Base-by-base conservation (phyloP, 2,113 vertebrate genomes). In the Atrichornis clamosus region DNA sequence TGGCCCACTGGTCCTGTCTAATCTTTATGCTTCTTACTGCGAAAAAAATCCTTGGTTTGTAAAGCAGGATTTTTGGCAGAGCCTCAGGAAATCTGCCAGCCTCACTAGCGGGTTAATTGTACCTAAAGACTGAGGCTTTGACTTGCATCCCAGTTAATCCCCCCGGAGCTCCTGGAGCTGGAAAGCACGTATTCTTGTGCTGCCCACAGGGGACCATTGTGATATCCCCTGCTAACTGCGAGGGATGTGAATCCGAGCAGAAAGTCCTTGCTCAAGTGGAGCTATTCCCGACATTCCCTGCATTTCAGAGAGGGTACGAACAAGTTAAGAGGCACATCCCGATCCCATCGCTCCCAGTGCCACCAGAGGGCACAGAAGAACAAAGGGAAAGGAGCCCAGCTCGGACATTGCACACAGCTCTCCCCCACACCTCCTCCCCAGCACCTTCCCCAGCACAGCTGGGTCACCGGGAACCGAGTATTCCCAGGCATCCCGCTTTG, bases 311-410 rank as follows among this genome's bases (percentile, higher is more conserved):
- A 68, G 67, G 47, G 23, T 32, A 22, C 59, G 44, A 50, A 35
- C 49, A 50, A 53, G 27, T 35, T 2, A 44, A 39, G 49, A 58
- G 37, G 21, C 49, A 58, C 42, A 37, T 81, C 49, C 62, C 49
- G 42, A 50, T 81, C 63, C 47, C 76, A 56, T 44, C 42, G 4
- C 88, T 94, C 72, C 52, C 68, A 55, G 50, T 64, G 84, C 97
- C 97, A 98, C 87, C 95, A 98, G 97, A 97, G 98, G 97, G 97
- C 97, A 96, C 91, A 87, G 90, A 97, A 89, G 94, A 95, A 96
- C 84, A 88, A 91, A 75, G 73, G 92, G 84, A 89, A 78, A 5
- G 0, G 60, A 79, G 37, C 28, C 41, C 33, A 47, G 76, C 56
- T 47, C 1, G 10, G 28, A 13, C 74, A 3, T 9, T 2, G 60